Base-by-base conservation (phyloP, 2,797 vertebrate species). In the Acropternis orthonyx region DNA sequence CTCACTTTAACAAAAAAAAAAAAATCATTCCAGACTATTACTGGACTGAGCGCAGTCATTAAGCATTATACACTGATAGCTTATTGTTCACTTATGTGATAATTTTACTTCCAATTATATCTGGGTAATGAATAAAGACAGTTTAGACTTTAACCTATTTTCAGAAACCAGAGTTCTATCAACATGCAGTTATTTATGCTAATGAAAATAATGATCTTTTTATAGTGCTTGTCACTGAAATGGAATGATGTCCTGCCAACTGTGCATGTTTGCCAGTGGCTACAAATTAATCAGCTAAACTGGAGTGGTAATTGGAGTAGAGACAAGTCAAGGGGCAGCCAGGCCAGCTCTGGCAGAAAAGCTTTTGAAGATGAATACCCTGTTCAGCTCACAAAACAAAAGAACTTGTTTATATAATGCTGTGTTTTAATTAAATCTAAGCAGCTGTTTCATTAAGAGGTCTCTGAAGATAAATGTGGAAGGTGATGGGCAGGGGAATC, bases 201-300 rank as follows among this genome's bases (percentile, higher is more conserved):
- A 97, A 97, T 97, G 97, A 96, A 97, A 97, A 95, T 97, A 97
- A 97, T 95, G 93, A 96, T 97, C 95, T 97, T 97, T 96, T 97
- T 97, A 96, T 97, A 97, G 95, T 77, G 92, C 96, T 95, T 97
- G 97, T 96, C 96, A 96, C 74, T 92, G 92, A 86, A 91, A 95
- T 36, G 84, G 96, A 97, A 95, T 94, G 95, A 97, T 96, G 94
- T 93, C 96, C 94, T 96, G 97, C 96, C 97, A 97, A 95, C 90
- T 89, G 92, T 88, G 96, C 88, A 88, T 94, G 94, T 96, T 97
- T 97, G 96, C 96, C 96, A 97, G 93, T 97, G 97, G 96, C 95
- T 96, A 97, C 97, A 96, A 97, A 97, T 97, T 97, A 97, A 97
- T 97, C 96, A 97, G 88, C 94, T 95, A 96, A 97, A 96, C 95